These are phyloP conservation scores for Amphibalanus amphitrite DNA, from an alignment of 1,140 invertebrate genomes.

Conservation along the genomic window DNA sequence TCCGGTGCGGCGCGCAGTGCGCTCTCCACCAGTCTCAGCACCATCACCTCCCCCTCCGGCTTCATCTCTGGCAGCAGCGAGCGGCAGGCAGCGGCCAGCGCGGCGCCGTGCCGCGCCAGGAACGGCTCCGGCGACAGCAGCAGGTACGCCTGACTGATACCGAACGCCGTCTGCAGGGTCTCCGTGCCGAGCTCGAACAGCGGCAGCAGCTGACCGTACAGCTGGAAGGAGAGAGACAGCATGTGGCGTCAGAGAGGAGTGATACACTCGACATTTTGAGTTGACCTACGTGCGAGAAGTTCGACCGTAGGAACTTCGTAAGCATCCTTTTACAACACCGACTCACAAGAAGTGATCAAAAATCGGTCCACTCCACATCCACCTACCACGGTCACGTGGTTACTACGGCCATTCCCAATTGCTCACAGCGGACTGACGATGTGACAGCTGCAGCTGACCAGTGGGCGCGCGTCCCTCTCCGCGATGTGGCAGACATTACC, in stretches of 20 bases:
- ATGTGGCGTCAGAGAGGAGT: neutral
- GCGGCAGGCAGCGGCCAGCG: constrained; percentile 45
- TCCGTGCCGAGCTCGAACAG: constrained; percentile 55
- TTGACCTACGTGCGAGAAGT: constrained; percentile 3
- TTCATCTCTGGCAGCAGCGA: constrained; percentile 57
- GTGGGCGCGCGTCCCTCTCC: too few relatives aligned
- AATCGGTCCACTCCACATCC: neutral
- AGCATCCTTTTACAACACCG: neutral
- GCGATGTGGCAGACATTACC: too few relatives aligned
- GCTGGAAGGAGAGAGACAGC: constrained; percentile 9
- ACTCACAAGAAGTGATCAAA: neutral
- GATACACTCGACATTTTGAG: constrained; percentile 9
- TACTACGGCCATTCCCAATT: too few relatives aligned
- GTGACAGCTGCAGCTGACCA: too few relatives aligned
- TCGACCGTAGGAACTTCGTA: neutral
- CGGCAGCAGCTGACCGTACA: constrained; percentile 16
- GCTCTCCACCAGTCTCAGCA: constrained; percentile 52
- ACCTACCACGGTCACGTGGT: too few relatives aligned
- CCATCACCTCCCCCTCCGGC: constrained; percentile 52
- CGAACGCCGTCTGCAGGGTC: constrained; percentile 52
- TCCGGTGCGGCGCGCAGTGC: constrained; percentile 44
- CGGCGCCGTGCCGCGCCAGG: constrained; percentile 42
- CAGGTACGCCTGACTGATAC: constrained; percentile 65
- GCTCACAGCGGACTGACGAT: too few relatives aligned
- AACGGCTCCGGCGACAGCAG: constrained; percentile 63